Evolutionary conservation across 2,888 invertebrate species (phyloP).

Genomic region (Apeira syringaria): DNA sequence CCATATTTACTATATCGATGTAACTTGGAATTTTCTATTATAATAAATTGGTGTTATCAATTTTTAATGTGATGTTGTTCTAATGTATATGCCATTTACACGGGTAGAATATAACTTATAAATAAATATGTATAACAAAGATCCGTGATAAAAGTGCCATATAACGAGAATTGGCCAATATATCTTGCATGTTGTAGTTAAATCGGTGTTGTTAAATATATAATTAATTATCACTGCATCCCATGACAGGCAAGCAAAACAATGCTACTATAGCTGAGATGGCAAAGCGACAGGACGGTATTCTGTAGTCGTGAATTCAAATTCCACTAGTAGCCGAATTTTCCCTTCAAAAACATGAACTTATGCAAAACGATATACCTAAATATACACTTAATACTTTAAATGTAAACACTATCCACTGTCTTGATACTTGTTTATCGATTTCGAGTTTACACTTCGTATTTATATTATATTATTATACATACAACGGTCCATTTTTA

Average conservation of each 20-base stretch:
- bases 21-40: slow-evolving; percentile 49
- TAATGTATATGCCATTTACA: slow-evolving; percentile 59
- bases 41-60: slow-evolving; percentile 49
- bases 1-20: slow-evolving; percentile 44
- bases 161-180: slow-evolving; percentile 53
- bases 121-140: slow-evolving; percentile 42
- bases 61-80: slow-evolving; percentile 43
- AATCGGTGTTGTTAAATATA: slow-evolving; percentile 31
- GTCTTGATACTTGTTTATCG: slow-evolving; percentile 18
- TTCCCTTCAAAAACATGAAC: no score
- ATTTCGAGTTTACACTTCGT: slow-evolving; percentile 20
- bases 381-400: no score
- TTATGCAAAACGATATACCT: no score
- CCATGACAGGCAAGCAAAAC: slow-evolving; percentile 53
- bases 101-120: slow-evolving; percentile 45
- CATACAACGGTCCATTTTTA: slow-evolving; percentile 72
- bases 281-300: no score
- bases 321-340: no score
- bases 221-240: slow-evolving; percentile 42
- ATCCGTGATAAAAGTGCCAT: slow-evolving; percentile 77
- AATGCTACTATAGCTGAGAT: no score
- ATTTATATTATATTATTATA: slow-evolving; percentile 38
- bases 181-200: slow-evolving; percentile 43
- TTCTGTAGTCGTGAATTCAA: no score
- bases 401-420: slow-evolving; percentile 17